A percentile compares a stretch with the other conserved stretches of the same genome.
Conservation (phyloP, 2,888 invertebrate genomes). For the Callyntrura guangdongensis region DNA sequence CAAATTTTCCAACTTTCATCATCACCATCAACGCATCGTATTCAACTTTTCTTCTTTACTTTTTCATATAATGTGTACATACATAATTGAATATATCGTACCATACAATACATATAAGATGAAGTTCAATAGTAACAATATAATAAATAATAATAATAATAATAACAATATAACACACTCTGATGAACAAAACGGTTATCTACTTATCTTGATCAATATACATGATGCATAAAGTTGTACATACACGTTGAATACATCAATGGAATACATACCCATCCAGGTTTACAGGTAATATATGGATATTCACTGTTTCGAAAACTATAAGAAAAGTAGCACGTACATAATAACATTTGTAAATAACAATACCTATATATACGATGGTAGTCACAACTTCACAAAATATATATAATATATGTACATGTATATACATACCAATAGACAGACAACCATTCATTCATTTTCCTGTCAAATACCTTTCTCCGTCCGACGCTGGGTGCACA, state of each 20-base stretch:
- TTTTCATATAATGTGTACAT: constrained; percentile 56
- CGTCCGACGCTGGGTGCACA: not conserved
- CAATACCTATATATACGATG: not conserved
- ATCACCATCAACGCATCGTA: constrained; percentile 53
- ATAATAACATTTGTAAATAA: not conserved
- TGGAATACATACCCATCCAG: not conserved
- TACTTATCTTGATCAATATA: constrained; percentile 21
- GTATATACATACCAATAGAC: not conserved
- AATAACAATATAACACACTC: constrained; percentile 31
- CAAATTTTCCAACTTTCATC: constrained; percentile 48
- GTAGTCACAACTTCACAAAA: not conserved
- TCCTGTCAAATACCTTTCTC: constrained; percentile 6
- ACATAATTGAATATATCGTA: constrained; percentile 20
- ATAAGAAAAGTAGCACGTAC: not conserved
- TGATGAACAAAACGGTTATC: constrained; percentile 32
- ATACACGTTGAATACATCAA: constrained; percentile 3
- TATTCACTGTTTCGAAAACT: not conserved
- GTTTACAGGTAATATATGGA: not conserved
- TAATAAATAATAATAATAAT: not conserved
- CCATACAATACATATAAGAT: not conserved
- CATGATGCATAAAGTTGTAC: constrained; percentile 10
- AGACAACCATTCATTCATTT: constrained; percentile 41
- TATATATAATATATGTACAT: not conserved
- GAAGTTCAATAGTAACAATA: constrained; percentile 13
- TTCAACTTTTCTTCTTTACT: constrained; percentile 62